These are phyloP conservation scores for Tiliacea citrago DNA, from an alignment of 2,888 invertebrate genomes.

Conservation along the genomic window DNA sequence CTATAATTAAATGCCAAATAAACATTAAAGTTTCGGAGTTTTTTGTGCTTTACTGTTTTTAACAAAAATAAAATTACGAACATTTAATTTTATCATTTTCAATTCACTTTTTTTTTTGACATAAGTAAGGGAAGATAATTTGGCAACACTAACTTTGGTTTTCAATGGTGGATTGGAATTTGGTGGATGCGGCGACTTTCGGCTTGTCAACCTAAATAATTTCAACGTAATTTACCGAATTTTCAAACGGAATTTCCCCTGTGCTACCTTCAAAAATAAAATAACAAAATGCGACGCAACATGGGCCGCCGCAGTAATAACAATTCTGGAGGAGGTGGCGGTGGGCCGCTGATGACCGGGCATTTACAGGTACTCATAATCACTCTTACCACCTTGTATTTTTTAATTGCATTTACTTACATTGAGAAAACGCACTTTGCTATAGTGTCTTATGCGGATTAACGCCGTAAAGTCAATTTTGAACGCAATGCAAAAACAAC, in stretches of 20 bases:
- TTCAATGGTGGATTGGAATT: slow-evolving; percentile 10
- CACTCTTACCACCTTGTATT: not conserved
- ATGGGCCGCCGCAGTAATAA: slow-evolving; percentile 37
- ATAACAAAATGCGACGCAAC: slow-evolving; percentile 56
- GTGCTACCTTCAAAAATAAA: not conserved
- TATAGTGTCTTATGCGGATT: not conserved
- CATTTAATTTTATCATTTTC: not conserved
- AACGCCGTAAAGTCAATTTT: too few species aligned
- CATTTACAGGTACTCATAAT: slow-evolving; percentile 69
- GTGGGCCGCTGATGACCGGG: slow-evolving; percentile 71
- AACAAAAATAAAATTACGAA: not conserved
- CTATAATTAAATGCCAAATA: not conserved
- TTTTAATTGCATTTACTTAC: not conserved
- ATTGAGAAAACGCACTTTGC: not conserved
- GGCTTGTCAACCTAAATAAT: not conserved
- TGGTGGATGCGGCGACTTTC: not conserved
- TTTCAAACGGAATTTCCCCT: not conserved
- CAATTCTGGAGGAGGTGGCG: slow-evolving; percentile 41
- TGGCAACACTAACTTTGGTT: slow-evolving; percentile 1
- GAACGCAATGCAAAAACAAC: not conserved
- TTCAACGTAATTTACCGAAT: not conserved
- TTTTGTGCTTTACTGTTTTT: not conserved
- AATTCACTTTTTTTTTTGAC: too few species aligned
- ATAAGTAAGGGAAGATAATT: not conserved
- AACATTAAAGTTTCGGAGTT: not conserved